Conservation (phyloP, 2,797 vertebrate species). For the Siniperca obscura region DNA sequence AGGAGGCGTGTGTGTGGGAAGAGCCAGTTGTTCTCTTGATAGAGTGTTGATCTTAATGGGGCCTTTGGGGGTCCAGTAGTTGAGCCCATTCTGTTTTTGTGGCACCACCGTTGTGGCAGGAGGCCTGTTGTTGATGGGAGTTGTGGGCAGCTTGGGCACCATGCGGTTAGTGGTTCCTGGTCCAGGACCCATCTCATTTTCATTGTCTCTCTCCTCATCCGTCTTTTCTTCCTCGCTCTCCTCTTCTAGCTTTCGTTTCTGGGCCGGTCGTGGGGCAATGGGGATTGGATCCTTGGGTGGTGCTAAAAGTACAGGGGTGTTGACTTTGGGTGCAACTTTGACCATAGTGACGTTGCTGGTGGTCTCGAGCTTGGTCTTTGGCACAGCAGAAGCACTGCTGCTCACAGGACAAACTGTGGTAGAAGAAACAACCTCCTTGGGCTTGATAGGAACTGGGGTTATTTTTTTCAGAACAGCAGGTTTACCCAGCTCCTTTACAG, state of each 20-base stretch:
- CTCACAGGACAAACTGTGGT: constrained; percentile 65
- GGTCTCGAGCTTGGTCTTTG: constrained; percentile 85
- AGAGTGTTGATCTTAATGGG: constrained; percentile 88
- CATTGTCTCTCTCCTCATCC: constrained; percentile 79
- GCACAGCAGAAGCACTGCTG: constrained; percentile 76
- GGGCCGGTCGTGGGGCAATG: constrained; percentile 73
- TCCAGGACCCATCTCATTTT: constrained; percentile 63
- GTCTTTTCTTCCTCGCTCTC: constrained; percentile 82
- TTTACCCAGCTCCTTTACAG: constrained; percentile 77
- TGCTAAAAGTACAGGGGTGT: constrained; percentile 67
- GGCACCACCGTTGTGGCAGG: constrained; percentile 62
- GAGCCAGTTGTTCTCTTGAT: constrained; percentile 89
- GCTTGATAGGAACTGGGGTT: constrained; percentile 79
- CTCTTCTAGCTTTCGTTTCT: constrained; percentile 80
- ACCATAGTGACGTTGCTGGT: constrained; percentile 82
- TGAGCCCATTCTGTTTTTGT: constrained; percentile 86
- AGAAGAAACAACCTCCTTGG: constrained; percentile 79
- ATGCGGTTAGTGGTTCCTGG: constrained; percentile 80
- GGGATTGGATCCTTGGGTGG: constrained; percentile 77
- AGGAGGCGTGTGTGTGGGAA: constrained; percentile 83
- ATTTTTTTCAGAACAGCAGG: constrained; percentile 72
- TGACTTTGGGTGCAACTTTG: constrained; percentile 83
- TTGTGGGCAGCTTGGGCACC: constrained; percentile 84
- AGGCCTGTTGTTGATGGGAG: constrained; percentile 80
- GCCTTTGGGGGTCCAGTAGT: constrained; percentile 84